A percentile compares a stretch with the other conserved stretches of the same genome.
Conservation (phyloP, 37 sponge, comb jelly and placozoan genomes). For the Ianthella basta region DNA sequence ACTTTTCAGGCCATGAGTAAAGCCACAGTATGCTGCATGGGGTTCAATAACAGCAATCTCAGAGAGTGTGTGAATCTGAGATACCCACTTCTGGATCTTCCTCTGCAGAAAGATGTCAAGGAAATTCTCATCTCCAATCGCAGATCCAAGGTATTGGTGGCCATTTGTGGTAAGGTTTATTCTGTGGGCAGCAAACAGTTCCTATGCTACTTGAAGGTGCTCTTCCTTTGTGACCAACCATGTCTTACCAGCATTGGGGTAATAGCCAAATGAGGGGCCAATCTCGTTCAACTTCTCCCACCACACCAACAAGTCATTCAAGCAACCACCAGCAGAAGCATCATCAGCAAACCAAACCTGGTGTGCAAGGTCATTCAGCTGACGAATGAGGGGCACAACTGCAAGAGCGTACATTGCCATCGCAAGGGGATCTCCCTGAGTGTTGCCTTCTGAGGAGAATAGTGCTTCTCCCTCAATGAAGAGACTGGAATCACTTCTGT, state of each 20-base stretch:
- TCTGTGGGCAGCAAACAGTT: constrained; percentile 14
- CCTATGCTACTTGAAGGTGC: not conserved
- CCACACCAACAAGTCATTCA: not conserved
- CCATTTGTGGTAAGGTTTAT: constrained; percentile 6
- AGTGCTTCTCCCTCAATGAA: constrained; percentile 22
- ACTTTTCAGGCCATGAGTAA: constrained; percentile 2
- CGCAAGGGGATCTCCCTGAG: constrained; percentile 19
- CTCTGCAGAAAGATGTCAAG: not conserved
- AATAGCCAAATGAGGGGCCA: constrained; percentile 33
- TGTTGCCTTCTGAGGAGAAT: constrained; percentile 8
- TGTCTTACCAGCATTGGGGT: constrained; percentile 23
- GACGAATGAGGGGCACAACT: not conserved
- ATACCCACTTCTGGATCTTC: constrained; percentile 8
- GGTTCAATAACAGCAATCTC: constrained; percentile 2
- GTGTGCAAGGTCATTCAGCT: not conserved
- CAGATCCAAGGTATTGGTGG: constrained; percentile 8
- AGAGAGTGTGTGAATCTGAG: not conserved
- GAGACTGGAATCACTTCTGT: not conserved
- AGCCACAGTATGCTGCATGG: constrained; percentile 8
- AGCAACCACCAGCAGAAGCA: constrained; percentile 12
- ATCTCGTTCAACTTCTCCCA: constrained; percentile 27
- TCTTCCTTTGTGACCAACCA: constrained; percentile 23
- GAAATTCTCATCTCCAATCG: not conserved
- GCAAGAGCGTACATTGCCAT: constrained; percentile 17
- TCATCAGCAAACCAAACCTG: constrained; percentile 25